Percentiles rank a stretch among this genome's conserved stretches.
These are phyloP conservation scores for Epinephelus malabaricus DNA, from an alignment of 2,797 vertebrate genomes.

Conservation along the genomic window DNA sequence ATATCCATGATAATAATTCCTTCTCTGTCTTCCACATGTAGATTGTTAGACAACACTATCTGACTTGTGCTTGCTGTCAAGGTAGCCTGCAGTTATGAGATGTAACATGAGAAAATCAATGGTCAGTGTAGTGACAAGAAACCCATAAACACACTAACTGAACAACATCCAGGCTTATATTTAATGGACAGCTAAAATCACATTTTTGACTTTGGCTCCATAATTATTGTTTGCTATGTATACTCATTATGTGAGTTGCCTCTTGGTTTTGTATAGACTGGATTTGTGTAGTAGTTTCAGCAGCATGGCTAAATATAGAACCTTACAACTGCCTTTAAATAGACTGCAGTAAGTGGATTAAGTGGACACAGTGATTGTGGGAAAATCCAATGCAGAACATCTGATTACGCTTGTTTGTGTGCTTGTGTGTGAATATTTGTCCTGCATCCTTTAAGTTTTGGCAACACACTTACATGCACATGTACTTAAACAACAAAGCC, in stretches of 20 bases:
- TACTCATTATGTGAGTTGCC: neutral
- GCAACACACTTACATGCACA: neutral
- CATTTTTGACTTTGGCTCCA: neutral
- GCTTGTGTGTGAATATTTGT: neutral
- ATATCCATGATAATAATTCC: too few species aligned
- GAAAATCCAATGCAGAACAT: slow-evolving; percentile 23
- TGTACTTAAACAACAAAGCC: slow-evolving; percentile 32
- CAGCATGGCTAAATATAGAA: slow-evolving; percentile 5
- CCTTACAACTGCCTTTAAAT: slow-evolving; percentile 24
- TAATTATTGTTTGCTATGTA: neutral
- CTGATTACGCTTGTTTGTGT: slow-evolving; percentile 3
- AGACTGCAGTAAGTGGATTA: slow-evolving; percentile 34
- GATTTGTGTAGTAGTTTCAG: too few species aligned
- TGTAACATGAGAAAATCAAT: neutral
- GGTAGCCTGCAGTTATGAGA: neutral
- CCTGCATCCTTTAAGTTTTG: slow-evolving; percentile 14
- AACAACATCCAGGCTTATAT: neutral
- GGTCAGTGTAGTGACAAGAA: neutral
- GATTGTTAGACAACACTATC: too few species aligned
- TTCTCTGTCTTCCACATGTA: too few species aligned
- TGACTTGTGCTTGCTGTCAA: too few species aligned
- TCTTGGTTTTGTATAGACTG: too few species aligned
- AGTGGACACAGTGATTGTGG: neutral
- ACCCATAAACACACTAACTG: neutral
- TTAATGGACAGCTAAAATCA: neutral